These are phyloP conservation scores for Belgica antarctica DNA, from an alignment of 2,888 invertebrate genomes.

Conservation along the genomic window DNA sequence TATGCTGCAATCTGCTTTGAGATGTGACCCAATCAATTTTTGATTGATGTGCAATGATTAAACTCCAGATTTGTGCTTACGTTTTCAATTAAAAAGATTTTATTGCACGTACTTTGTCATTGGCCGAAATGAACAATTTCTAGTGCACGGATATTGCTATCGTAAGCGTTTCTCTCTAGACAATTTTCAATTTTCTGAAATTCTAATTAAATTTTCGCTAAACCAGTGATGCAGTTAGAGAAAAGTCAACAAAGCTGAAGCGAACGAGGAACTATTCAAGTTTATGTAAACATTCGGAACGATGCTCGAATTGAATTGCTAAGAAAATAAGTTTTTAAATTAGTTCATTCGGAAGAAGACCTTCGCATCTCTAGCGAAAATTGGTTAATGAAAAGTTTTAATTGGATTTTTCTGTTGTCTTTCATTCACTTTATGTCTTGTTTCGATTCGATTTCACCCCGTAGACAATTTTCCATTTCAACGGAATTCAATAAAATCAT, in stretches of 20 bases:
- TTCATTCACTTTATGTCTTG: not conserved
- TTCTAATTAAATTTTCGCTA: conserved; percentile 20
- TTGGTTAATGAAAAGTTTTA: conserved; percentile 42
- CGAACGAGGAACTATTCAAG: not conserved
- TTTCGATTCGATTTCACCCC: not conserved
- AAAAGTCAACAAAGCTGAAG: not conserved
- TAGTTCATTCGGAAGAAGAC: not conserved
- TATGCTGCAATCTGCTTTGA: too few relatives aligned
- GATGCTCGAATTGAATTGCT: not conserved
- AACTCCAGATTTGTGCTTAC: not conserved
- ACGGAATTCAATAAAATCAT: not conserved
- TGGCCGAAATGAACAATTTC: not conserved
- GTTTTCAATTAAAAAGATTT: conserved; percentile 17
- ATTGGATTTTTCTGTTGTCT: conserved; percentile 40
- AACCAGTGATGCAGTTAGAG: not conserved
- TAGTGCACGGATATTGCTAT: not conserved
- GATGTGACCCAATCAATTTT: not conserved
- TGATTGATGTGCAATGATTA: conserved; percentile 8
- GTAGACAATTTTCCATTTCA: not conserved
- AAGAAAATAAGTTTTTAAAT: not conserved
- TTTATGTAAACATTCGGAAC: conserved; percentile 13
- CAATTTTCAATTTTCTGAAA: not conserved
- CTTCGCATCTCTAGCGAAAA: conserved; percentile 23
- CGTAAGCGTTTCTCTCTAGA: not conserved
- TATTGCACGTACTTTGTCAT: not conserved